Conservation (phyloP, 2,113 vertebrate species). For the Pachyramphus minor region DNA sequence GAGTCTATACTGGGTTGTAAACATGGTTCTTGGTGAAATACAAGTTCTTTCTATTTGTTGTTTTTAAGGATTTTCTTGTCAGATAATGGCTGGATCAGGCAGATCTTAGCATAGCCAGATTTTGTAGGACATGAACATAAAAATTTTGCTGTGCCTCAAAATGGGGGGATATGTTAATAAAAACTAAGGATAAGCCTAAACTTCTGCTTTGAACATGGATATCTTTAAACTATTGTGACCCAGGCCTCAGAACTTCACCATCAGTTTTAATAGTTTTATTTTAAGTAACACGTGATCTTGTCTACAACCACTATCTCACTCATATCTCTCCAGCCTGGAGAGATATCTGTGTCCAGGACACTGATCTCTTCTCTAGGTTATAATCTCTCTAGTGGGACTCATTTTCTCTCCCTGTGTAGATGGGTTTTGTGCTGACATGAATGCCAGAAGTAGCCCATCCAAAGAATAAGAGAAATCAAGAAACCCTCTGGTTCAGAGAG, state of each 20-base stretch:
- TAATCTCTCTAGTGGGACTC: neutral
- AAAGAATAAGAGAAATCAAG: neutral
- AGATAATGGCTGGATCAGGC: neutral
- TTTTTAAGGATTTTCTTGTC: neutral
- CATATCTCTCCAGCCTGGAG: neutral
- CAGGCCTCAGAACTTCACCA: neutral
- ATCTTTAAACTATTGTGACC: neutral
- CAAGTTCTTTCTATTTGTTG: neutral
- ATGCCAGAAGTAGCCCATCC: neutral
- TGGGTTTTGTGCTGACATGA: neutral
- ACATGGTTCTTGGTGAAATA: neutral
- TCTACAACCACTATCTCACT: neutral
- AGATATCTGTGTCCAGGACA: neutral
- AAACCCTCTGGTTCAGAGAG: neutral
- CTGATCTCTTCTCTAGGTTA: neutral
- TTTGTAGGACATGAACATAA: neutral
- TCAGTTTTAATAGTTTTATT: neutral
- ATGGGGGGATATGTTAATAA: neutral
- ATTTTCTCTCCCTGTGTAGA: neutral
- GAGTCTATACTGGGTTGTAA: neutral
- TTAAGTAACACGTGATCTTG: neutral
- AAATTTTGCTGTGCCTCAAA: fast-evolving
- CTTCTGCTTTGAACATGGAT: neutral
- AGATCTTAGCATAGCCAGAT: neutral
- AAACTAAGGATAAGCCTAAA: neutral